Evolutionary conservation across 2,113 vertebrate species (phyloP).

Genomic region (Pimephales promelas): DNA sequence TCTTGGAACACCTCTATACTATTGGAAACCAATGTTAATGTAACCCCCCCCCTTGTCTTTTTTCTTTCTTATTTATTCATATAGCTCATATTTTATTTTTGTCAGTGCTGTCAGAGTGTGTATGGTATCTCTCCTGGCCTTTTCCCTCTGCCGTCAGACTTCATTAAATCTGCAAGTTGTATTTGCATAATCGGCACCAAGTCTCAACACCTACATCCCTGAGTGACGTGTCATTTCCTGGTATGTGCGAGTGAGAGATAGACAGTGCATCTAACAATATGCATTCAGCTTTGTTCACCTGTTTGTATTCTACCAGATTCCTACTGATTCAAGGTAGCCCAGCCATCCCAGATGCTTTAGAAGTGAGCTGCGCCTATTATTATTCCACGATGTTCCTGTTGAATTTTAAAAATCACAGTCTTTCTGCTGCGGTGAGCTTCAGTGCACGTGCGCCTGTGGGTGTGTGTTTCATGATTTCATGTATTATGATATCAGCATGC

Average conservation of each 20-base stretch:
- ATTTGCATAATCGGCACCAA: slow-evolving; percentile 36
- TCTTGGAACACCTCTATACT: not conserved
- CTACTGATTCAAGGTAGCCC: slow-evolving; percentile 24
- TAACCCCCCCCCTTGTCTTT: not conserved
- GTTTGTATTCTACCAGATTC: slow-evolving; percentile 30
- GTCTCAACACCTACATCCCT: slow-evolving; percentile 25
- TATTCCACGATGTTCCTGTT: slow-evolving; percentile 4
- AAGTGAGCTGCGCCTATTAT: slow-evolving; percentile 3
- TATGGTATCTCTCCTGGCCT: slow-evolving; percentile 27
- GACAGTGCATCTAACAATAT: not conserved
- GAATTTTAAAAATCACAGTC: slow-evolving; percentile 27
- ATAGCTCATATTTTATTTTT: slow-evolving; percentile 13
- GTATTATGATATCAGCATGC: slow-evolving; percentile 37
- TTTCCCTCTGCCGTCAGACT: slow-evolving; percentile 23
- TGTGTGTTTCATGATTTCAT: slow-evolving; percentile 50
- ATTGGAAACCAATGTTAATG: too few relatives aligned
- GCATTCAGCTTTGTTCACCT: slow-evolving; percentile 14
- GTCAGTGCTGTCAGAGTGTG: slow-evolving; percentile 12
- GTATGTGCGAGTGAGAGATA: slow-evolving; percentile 16
- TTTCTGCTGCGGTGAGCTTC: not conserved
- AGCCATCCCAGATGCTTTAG: slow-evolving; percentile 3
- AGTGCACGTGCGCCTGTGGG: slow-evolving; percentile 34
- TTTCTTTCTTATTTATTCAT: slow-evolving; percentile 19
- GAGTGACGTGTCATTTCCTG: slow-evolving; percentile 22
- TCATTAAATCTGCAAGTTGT: slow-evolving; percentile 24